Conservation (phyloP, 2,113 vertebrate genomes). For the Engraulis encrasicolus region DNA sequence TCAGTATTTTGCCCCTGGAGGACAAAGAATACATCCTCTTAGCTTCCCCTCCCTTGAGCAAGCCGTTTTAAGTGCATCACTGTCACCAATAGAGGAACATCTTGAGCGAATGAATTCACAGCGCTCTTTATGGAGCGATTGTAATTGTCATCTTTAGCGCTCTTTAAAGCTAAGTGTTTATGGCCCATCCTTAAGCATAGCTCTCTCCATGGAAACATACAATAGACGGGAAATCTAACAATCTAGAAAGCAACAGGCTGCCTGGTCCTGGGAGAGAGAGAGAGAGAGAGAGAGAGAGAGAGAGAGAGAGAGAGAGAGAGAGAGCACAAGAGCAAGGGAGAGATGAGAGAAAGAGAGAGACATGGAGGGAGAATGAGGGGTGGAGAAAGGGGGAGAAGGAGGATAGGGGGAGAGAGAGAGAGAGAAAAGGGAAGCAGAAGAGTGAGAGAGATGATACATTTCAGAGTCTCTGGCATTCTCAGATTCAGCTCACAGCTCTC, state of each 20-base stretch:
- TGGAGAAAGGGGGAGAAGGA: no score
- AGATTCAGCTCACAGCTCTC: not conserved
- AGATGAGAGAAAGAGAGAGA: no score
- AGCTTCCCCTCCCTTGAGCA: not conserved
- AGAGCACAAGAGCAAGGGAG: no score
- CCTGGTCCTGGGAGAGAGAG: not conserved
- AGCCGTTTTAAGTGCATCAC: not conserved
- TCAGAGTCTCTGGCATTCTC: not conserved
- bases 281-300: no score
- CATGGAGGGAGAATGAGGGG: no score
- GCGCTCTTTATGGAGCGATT: not conserved
- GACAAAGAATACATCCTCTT: not conserved
- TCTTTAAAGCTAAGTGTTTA: not conserved
- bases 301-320: no score
- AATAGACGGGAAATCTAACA: not conserved
- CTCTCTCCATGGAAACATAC: not conserved
- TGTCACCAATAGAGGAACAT: not conserved
- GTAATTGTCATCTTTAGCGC: not conserved
- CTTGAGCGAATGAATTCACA: not conserved
- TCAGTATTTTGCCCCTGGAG: not conserved
- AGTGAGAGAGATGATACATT: constrained; percentile 28
- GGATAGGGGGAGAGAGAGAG: no score
- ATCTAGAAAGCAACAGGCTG: not conserved
- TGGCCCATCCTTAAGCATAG: not conserved
- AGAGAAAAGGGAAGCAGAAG: no score